Evolutionary conservation across 2,113 vertebrate genomes (phyloP), one percentile per base, ranked within the genome.

Genomic region (Ciconia maguari): DNA sequence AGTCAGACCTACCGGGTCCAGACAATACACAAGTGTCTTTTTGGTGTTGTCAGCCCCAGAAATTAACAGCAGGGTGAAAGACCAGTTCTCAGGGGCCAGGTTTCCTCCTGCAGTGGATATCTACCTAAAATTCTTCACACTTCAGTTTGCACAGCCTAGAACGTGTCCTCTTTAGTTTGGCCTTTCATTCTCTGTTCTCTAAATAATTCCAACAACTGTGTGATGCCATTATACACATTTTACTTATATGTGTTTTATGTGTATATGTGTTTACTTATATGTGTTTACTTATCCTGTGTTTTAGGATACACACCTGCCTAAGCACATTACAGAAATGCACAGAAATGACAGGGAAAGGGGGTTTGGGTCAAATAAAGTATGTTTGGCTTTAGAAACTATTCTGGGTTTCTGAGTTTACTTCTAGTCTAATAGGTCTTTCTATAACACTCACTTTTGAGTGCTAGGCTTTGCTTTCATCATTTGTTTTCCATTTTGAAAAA

Each of bases 101-200:
- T 30, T 83, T 86, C 72, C 68, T 84, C 26, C 62, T 72, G 25
- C 22, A 14, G 41, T 26, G 20, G 10, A 10, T 62, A 44, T 34
- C 18, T 90, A 12, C 41, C 19, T 87, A 70, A 92, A 91, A 61
- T 66, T 57, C 27, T 49, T 72, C 64, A 49, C 15, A 18, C 6
- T 82, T 81, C 38, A 55, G 29, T 68, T 96, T 74, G 24, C 12
- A 30, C 5, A 12, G 16, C 20, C 48, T 87, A 76, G 38, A 81
- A 57, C 0, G 0, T 8, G 2, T 15, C 11, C 20, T 49, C 0
- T 65, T 88, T 41, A 83, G 21, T 86, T 65, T 86, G 60, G 58
- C 19, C 26, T 95, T 89, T 51, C 48, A 66, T 46, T 20, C 10
- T 76, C 7, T 80, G 48, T 42, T 71, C 11, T 64, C 22, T 32